These are phyloP conservation scores for Hydrolagus affinis DNA, from an alignment of 2,113 vertebrate species.

Conservation along the genomic window DNA sequence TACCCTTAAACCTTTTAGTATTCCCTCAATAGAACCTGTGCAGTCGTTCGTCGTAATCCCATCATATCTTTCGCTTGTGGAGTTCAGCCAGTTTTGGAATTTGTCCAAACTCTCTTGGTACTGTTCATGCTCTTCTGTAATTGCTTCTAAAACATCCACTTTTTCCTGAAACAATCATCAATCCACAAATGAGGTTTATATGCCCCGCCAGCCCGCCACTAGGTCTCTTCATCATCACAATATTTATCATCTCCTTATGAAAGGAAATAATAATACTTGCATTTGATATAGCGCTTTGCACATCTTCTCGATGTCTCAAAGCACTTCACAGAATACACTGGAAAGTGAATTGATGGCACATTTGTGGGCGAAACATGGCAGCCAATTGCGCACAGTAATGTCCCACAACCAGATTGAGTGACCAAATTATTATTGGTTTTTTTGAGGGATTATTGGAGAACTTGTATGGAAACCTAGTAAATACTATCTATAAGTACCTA, in stretches of 20 bases:
- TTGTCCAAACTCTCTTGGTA: conserved; percentile 51
- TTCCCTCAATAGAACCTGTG: not conserved
- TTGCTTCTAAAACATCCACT: conserved; percentile 63
- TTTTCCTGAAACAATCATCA: conserved; percentile 60
- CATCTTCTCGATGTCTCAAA: too few species aligned
- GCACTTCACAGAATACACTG: too few species aligned
- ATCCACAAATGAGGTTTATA: not conserved
- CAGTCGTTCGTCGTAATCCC: conserved; percentile 42
- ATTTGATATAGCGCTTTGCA: too few species aligned
- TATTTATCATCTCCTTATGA: not conserved
- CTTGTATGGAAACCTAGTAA: too few species aligned
- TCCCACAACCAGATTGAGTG: too few species aligned
- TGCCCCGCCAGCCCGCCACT: not conserved
- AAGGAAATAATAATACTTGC: too few species aligned
- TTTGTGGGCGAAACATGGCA: too few species aligned
- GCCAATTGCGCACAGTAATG: too few species aligned
- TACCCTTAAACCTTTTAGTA: not conserved
- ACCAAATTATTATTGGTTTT: too few species aligned
- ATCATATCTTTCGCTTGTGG: conserved; percentile 61
- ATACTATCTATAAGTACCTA: too few species aligned
- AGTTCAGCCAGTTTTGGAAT: conserved; percentile 73
- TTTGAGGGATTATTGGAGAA: too few species aligned
- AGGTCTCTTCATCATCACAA: conserved; percentile 34
- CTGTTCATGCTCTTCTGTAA: conserved; percentile 67
- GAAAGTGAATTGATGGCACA: too few species aligned